Base-by-base conservation (phyloP, 2,888 invertebrate genomes). In the Melanostoma mellinum region DNA sequence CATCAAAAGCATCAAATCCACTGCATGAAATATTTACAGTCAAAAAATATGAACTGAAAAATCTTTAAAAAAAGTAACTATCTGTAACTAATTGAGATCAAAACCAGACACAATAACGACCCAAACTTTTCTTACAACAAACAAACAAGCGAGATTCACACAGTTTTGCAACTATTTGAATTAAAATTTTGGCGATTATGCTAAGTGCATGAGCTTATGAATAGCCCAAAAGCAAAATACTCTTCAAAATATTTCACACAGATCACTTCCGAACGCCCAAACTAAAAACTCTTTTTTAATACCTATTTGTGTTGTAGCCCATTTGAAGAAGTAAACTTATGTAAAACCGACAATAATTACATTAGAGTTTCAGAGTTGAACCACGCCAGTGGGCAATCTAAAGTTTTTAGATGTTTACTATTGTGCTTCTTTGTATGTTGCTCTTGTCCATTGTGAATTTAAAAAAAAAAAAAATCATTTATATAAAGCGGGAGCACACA, bases 381-480 rank as follows among this genome's bases (percentile, higher is more conserved):
- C 79, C 61, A 79, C 71, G 84, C 84, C 84, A 84, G 75, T 84
- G 84, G 74, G 84, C 79, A 84, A 75, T 84, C 69, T 84, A 84
- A 84, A 84, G 84, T 79, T 84, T 84, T 74, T 60, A 80, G 65
- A 81, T 81, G 75, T 81, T 67, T 65, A 67, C 79, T 75, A 74
- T 71, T 69, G 78, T 55, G 65, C 69, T 82, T 46, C 63, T 63
- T 73, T 78, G 68, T 73, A 72, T 77, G 33, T 33, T 68, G 52
- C 58, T 61, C 72, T 73, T 73, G 78, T 63, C 74, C 74, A 20
- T 42, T 46, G 69, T 63, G 52, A 6, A 38, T 40, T 35, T 33
- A 55, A 33, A 44, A 38, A 58, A 53, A 38, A 61, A 32, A 8
- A 56, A 71, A 42, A 44, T 46, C 5, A 38, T 35, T 52, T 4